Percentiles rank a stretch among this genome's conserved stretches.
These are phyloP conservation scores for Entelurus aequoreus DNA, from an alignment of 2,113 vertebrate genomes.

Conservation along the genomic window DNA sequence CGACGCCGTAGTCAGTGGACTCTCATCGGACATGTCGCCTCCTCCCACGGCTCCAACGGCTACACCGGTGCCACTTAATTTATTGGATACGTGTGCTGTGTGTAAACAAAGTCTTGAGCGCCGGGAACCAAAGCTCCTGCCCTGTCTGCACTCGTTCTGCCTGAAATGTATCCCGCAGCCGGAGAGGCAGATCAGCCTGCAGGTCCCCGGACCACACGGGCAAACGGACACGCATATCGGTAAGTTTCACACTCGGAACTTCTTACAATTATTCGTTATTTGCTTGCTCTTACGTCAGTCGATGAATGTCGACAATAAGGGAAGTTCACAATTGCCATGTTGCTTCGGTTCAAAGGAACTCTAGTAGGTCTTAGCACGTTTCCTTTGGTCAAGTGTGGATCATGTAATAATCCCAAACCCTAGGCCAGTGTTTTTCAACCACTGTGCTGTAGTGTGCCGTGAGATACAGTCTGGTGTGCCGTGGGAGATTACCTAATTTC, in stretches of 20 bases:
- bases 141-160: conserved; percentile 95
- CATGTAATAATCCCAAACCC: too few species aligned
- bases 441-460: too few species aligned
- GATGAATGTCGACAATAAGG: too few species aligned
- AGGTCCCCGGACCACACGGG: conserved; percentile 84
- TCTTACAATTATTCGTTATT: too few species aligned
- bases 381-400: too few species aligned
- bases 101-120: conserved; percentile 93
- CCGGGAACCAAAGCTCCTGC: conserved; percentile 92
- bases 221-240: conserved; percentile 90
- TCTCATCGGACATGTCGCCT: conserved; percentile 61
- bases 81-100: conserved; percentile 91
- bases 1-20: conserved; percentile 50
- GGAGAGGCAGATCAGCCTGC: conserved; percentile 88
- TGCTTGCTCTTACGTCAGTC: too few species aligned
- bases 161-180: conserved; percentile 90
- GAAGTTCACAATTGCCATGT: too few species aligned
- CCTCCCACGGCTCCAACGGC: conserved; percentile 67
- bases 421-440: too few species aligned
- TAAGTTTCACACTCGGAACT: conserved; percentile 51
- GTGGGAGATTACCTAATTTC: too few species aligned
- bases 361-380: too few species aligned
- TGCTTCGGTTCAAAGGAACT: too few species aligned
- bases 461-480: too few species aligned
- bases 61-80: conserved; percentile 73